phyloP scores from a whole-genome alignment of 2,888 invertebrate genomes.

The Nomada ruficornis region DNA sequence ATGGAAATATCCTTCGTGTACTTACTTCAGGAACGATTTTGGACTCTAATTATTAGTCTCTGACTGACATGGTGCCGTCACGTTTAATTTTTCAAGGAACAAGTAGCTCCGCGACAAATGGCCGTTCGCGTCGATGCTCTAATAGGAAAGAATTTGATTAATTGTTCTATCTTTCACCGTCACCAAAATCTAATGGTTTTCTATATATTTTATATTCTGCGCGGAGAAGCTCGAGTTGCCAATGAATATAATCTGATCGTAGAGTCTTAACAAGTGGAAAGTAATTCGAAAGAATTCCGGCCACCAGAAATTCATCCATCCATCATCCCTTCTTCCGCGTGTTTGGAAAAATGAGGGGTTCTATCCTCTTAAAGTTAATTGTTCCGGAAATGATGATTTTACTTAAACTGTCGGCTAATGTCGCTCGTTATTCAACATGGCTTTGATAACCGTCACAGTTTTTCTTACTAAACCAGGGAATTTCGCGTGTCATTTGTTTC shows the following conservation, averaged over 20 bases:
- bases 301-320: constrained; percentile 31
- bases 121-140: constrained; percentile 12
- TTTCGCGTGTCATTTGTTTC: background rate
- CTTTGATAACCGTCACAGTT: background rate
- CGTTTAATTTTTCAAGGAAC: constrained; percentile 6
- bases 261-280: background rate
- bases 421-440: constrained; percentile 11
- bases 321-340: constrained; percentile 13
- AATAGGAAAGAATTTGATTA: constrained; percentile 14
- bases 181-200: constrained; percentile 24
- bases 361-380: constrained; percentile 2
- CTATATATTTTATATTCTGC: constrained; percentile 41
- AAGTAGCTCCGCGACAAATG: background rate
- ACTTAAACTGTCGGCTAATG: constrained; percentile 17
- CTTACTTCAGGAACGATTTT: background rate
- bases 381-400: constrained; percentile 22
- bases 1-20: background rate
- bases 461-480: background rate
- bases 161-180: constrained; percentile 28
- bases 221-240: constrained; percentile 5
- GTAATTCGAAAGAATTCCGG: background rate
- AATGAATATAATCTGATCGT: background rate
- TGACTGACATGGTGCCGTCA: constrained; percentile 11
- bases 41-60: background rate
- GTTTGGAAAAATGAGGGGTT: constrained; percentile 9